These are phyloP conservation scores for Chloroceryle amazona DNA, from an alignment of 2,797 vertebrate species.

Conservation along the genomic window DNA sequence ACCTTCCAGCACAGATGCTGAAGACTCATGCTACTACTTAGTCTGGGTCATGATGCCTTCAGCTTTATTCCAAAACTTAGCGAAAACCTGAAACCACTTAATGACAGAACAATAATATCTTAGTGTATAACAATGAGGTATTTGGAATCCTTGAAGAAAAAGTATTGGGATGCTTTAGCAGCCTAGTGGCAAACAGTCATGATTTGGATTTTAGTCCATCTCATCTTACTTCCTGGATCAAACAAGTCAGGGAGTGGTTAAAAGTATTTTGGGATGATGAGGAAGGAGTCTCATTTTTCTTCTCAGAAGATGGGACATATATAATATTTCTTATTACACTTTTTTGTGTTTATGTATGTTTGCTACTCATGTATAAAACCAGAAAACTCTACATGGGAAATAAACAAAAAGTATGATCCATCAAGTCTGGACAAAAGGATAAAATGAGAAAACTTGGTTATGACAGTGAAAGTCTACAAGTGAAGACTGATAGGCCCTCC, in stretches of 20 bases:
- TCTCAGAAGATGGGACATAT: not conserved
- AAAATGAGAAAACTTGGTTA: not conserved
- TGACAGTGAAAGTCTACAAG: not conserved
- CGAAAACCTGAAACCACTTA: constrained; percentile 66
- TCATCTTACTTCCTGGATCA: constrained; percentile 17
- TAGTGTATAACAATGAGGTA: constrained; percentile 10
- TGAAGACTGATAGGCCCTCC: not conserved
- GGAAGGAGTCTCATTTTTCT: not conserved
- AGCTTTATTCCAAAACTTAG: constrained; percentile 61
- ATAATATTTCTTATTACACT: not conserved
- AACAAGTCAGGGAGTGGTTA: not conserved
- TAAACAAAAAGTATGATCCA: not conserved
- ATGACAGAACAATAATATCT: constrained; percentile 45
- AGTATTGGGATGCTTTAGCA: not conserved
- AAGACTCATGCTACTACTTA: not conserved
- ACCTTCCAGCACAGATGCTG: constrained; percentile 27
- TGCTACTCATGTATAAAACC: not conserved
- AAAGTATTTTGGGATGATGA: not conserved
- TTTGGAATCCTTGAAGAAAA: constrained; percentile 1
- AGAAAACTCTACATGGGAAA: not conserved
- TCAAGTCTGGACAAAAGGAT: not conserved
- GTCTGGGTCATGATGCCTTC: not conserved
- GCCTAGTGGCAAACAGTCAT: not conserved
- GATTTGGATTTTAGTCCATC: not conserved
- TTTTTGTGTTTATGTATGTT: not conserved